Conservation (phyloP, 2,113 vertebrate species). For the Urocynchramus pylzowi region DNA sequence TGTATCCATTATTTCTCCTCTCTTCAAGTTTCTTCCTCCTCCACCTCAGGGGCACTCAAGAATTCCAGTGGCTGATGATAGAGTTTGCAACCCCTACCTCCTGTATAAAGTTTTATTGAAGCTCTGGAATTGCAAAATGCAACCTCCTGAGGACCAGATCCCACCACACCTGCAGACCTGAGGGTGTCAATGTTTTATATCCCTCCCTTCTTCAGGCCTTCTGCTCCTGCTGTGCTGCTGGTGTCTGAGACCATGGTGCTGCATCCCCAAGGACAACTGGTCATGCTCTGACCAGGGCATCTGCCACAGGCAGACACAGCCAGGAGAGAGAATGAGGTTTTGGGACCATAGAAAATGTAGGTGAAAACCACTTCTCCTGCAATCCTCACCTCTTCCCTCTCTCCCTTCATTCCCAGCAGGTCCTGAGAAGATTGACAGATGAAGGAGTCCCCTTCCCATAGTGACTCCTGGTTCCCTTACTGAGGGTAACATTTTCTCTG, state of each 20-base stretch:
- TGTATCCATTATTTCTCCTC: not conserved
- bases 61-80: not conserved
- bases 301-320: not conserved
- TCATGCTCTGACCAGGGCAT: not conserved
- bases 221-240: not conserved
- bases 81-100: not conserved
- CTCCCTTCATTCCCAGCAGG: not conserved
- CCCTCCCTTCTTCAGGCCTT: not conserved
- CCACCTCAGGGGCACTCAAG: not conserved
- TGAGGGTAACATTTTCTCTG: accelerated
- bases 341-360: accelerated
- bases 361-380: not conserved
- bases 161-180: not conserved
- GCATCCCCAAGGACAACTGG: not conserved
- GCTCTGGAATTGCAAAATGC: not conserved
- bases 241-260: not conserved
- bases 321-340: not conserved
- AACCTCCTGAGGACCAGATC: accelerated
- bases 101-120: not conserved
- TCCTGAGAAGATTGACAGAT: not conserved
- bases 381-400: not conserved
- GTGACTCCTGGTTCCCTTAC: not conserved
- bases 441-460: not conserved
- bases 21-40: not conserved
- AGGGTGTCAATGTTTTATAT: not conserved